Evolutionary conservation across 2,113 vertebrate species (phyloP).

Genomic region (Thomomys bottae): DNA sequence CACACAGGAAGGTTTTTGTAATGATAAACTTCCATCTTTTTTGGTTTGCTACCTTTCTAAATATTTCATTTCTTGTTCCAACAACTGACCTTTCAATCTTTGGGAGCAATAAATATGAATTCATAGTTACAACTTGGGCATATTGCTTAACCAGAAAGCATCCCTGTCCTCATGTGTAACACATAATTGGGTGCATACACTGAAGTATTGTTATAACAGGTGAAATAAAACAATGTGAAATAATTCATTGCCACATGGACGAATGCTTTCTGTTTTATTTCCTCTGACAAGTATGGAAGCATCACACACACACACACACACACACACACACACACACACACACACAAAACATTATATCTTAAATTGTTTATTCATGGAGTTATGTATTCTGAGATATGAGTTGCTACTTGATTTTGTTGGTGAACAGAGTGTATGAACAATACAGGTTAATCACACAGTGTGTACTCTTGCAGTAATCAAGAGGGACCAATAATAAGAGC

Average conservation of each 20-base stretch:
- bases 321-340: no score
- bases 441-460: no score
- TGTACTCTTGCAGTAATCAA: neutral
- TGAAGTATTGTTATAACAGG: no score
- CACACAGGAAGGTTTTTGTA: neutral
- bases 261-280: no score
- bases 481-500: no score
- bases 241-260: neutral
- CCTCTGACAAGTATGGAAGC: no score
- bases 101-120: neutral
- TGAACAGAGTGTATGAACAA: neutral
- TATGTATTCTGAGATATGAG: neutral
- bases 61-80: neutral
- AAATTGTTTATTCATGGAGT: neutral
- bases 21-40: neutral
- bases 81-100: neutral
- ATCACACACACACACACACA: no score
- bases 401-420: neutral
- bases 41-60: neutral
- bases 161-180: no score
- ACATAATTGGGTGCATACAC: fast-evolving
- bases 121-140: neutral
- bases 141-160: neutral
- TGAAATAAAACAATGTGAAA: neutral
- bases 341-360: no score